phyloP scores from a whole-genome alignment of 2,113 vertebrate genomes.

The Thoracochromis brauschi region DNA sequence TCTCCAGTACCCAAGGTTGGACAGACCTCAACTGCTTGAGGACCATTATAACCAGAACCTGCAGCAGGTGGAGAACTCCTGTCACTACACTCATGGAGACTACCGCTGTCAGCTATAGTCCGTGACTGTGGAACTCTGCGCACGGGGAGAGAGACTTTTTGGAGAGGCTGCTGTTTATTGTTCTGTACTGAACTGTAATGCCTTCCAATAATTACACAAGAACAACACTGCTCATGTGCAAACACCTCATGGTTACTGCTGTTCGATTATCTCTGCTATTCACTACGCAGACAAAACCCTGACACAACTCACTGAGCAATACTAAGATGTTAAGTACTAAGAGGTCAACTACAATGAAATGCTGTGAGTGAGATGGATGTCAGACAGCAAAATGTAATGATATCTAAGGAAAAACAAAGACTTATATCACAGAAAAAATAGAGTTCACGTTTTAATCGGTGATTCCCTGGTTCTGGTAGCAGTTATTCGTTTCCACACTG shows the following conservation, averaged over 20 bases:
- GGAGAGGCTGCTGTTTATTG: not conserved
- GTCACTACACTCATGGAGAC: not conserved
- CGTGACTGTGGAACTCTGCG: not conserved
- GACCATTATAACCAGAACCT: not conserved
- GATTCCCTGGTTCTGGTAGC: not conserved
- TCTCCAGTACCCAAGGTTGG: not conserved
- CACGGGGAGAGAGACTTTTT: not conserved
- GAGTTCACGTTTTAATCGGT: not conserved
- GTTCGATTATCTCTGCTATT: not conserved
- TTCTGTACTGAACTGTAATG: not conserved
- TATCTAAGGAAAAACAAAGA: not conserved
- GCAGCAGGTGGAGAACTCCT: not conserved
- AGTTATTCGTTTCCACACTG: not conserved
- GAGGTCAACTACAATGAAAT: not conserved
- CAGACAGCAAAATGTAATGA: not conserved
- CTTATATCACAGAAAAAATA: not conserved
- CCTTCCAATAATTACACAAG: not conserved
- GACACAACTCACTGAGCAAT: not conserved
- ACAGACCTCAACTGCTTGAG: not conserved
- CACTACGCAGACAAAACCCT: not conserved
- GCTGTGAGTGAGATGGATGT: not conserved
- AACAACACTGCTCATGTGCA: not conserved
- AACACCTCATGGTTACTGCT: not conserved
- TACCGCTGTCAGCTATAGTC: not conserved
- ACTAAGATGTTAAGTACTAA: not conserved